Percentiles rank a stretch among this genome's conserved stretches.
These are phyloP conservation scores for Xylocampa areola DNA, from an alignment of 2,888 invertebrate species.

Conservation along the genomic window DNA sequence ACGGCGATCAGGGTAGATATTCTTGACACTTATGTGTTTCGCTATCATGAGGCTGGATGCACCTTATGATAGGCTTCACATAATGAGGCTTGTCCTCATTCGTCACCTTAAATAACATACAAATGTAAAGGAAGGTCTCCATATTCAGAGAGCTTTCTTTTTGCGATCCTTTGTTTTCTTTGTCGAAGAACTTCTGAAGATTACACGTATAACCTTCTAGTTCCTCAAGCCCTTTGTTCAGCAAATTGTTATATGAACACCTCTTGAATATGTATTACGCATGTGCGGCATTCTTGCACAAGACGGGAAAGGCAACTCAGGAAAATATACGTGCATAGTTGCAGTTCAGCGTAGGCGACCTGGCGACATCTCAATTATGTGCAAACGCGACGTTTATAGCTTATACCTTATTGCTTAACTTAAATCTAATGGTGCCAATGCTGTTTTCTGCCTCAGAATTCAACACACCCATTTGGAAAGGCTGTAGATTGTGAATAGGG, in stretches of 20 bases:
- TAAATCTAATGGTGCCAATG: background rate
- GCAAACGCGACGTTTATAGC: constrained; percentile 9
- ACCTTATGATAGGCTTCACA: too few relatives aligned
- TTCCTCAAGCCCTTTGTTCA: too few relatives aligned
- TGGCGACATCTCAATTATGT: constrained; percentile 20
- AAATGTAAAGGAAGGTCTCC: too few relatives aligned
- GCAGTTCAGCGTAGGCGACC: constrained; percentile 14
- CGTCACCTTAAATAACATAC: too few relatives aligned
- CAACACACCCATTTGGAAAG: background rate
- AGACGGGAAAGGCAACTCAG: constrained; percentile 31
- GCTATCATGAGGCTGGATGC: too few relatives aligned
- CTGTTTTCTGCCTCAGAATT: background rate
- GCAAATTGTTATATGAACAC: background rate
- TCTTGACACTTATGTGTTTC: too few relatives aligned
- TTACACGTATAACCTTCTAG: too few relatives aligned
- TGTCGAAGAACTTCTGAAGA: too few relatives aligned
- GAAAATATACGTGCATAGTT: constrained; percentile 44
- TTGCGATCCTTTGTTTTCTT: too few relatives aligned
- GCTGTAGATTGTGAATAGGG: constrained; percentile 9
- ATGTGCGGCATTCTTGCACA: constrained; percentile 15
- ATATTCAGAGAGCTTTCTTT: too few relatives aligned
- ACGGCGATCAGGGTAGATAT: too few relatives aligned
- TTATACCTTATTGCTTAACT: constrained; percentile 10
- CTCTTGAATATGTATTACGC: constrained; percentile 11
- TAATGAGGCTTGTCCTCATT: too few relatives aligned